phyloP scores from a whole-genome alignment of 2,888 invertebrate genomes.

The Flabesymbios commensalis region DNA sequence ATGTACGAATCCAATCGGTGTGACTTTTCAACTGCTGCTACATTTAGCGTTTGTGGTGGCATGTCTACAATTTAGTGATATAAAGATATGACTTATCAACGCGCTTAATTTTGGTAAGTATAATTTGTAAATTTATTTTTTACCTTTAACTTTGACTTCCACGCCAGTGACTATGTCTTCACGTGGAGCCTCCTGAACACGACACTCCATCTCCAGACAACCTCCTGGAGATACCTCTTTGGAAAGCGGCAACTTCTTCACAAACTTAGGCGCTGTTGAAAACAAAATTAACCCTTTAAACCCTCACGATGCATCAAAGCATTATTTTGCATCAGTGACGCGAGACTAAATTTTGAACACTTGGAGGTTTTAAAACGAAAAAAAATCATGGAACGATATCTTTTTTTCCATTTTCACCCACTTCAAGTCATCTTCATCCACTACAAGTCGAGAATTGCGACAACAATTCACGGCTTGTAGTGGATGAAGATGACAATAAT shows the following conservation, averaged over 20 bases:
- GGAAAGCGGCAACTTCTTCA: conserved; percentile 29
- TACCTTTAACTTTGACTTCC: not conserved
- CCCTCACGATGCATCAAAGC: too few relatives aligned
- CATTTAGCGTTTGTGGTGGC: not conserved
- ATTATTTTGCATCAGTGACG: not conserved
- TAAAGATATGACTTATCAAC: not conserved
- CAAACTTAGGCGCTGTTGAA: conserved; percentile 30
- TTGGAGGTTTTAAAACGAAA: not conserved
- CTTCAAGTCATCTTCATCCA: too few relatives aligned
- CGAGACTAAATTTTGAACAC: not conserved
- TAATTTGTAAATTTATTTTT: not conserved
- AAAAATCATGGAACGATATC: not conserved
- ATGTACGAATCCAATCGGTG: too few relatives aligned
- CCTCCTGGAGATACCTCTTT: conserved; percentile 22
- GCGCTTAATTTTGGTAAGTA: too few relatives aligned
- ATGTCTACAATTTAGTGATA: not conserved
- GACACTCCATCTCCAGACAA: conserved; percentile 26
- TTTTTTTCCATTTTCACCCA: too few relatives aligned
- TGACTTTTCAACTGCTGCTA: too few relatives aligned
- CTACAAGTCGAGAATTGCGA: too few relatives aligned
- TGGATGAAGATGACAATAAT: too few relatives aligned
- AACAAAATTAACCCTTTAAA: too few relatives aligned
- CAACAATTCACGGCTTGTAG: too few relatives aligned
- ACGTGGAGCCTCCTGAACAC: conserved; percentile 16
- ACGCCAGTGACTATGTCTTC: not conserved